phyloP scores from a whole-genome alignment of 1,140 invertebrate genomes.

The Apis florea region DNA sequence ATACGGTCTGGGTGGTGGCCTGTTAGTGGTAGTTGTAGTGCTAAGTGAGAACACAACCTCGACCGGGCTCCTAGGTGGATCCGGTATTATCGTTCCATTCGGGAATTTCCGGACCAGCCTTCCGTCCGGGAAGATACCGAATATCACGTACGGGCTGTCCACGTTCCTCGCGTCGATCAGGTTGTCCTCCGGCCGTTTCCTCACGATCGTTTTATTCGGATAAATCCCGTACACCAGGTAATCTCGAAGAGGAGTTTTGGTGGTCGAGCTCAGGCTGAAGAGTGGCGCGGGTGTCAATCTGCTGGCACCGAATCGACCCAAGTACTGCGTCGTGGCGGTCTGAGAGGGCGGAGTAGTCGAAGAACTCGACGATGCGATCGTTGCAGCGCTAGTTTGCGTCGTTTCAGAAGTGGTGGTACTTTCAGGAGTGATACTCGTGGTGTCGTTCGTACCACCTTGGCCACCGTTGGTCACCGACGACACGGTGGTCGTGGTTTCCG shows the following conservation, averaged over 20 bases:
- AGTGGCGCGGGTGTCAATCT: slow-evolving; percentile 74
- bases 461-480: not conserved
- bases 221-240: slow-evolving; percentile 87
- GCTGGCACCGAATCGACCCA: slow-evolving; percentile 74
- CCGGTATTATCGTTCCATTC: slow-evolving; percentile 87
- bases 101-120: slow-evolving; percentile 87
- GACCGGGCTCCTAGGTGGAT: slow-evolving; percentile 81
- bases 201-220: slow-evolving; percentile 87
- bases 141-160: slow-evolving; percentile 85
- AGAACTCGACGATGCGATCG: slow-evolving; percentile 44
- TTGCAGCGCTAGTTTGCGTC: slow-evolving; percentile 11
- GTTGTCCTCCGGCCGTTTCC: slow-evolving; percentile 85
- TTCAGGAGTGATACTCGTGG: not conserved
- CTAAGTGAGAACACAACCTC: slow-evolving; percentile 79
- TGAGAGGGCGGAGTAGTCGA: not conserved
- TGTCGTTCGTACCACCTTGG: not conserved
- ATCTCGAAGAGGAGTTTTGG: slow-evolving; percentile 82
- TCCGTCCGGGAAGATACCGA: slow-evolving; percentile 87
- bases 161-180: slow-evolving; percentile 84
- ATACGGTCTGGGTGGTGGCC: slow-evolving; percentile 64
- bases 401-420: slow-evolving; percentile 56
- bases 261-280: slow-evolving; percentile 75
- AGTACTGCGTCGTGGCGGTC: slow-evolving; percentile 64
- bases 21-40: slow-evolving; percentile 77
- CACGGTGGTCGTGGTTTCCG: slow-evolving; percentile 37